Evolutionary conservation across 2,888 invertebrate species (phyloP).

Genomic region (Cryptus armator): DNA sequence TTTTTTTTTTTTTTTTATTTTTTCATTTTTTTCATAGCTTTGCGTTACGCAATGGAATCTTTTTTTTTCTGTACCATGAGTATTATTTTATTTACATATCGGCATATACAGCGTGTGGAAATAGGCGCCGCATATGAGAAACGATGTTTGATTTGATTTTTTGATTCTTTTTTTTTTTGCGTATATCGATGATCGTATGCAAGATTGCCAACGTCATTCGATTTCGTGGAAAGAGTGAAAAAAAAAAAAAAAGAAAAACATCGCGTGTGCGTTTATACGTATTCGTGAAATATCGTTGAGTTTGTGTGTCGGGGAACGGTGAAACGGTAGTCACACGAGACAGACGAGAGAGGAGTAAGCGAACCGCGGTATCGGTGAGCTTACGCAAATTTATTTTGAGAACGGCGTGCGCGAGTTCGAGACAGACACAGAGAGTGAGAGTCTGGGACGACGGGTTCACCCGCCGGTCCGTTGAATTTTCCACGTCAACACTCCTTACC

Average conservation of each 20-base stretch:
- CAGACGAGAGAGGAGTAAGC: conserved; percentile 28
- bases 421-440: conserved; percentile 1
- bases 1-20: not conserved
- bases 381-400: conserved; percentile 53
- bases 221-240: conserved; percentile 37
- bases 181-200: not conserved
- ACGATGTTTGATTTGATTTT: conserved; percentile 40
- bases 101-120: not conserved
- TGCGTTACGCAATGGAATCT: conserved; percentile 22
- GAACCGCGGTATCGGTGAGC: conserved; percentile 8
- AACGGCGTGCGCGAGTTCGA: conserved; percentile 21
- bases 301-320: conserved; percentile 13
- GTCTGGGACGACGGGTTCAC: conserved; percentile 36
- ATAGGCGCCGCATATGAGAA: not conserved
- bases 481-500: conserved; percentile 1
- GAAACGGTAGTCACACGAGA: conserved; percentile 34
- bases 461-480: conserved; percentile 26
- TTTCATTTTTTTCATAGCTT: conserved; percentile 4
- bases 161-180: not conserved
- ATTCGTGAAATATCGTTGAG: not conserved
- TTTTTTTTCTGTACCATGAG: not conserved
- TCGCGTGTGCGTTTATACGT: not conserved
- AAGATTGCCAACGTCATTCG: conserved; percentile 35
- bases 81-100: conserved; percentile 30
- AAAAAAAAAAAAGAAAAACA: conserved; percentile 5